These are phyloP conservation scores for Daktulosphaira vitifoliae DNA, from an alignment of 1,140 invertebrate genomes.

Conservation along the genomic window DNA sequence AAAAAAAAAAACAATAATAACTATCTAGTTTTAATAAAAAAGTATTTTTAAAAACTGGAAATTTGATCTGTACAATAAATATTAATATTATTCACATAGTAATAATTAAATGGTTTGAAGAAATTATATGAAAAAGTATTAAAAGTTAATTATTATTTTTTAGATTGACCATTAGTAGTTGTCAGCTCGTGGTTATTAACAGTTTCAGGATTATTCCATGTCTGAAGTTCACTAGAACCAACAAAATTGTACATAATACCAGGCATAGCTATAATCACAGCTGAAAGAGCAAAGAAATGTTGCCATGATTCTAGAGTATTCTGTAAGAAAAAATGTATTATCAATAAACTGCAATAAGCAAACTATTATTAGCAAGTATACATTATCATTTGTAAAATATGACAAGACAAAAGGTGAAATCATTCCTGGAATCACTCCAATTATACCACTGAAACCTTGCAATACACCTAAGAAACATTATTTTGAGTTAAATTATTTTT, in stretches of 20 bases:
- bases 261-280: conserved; percentile 47
- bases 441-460: conserved; percentile 50
- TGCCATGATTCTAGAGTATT: conserved; percentile 59
- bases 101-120: no score
- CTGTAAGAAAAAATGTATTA: conserved; percentile 43
- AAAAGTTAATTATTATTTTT: conserved; percentile 7
- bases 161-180: background rate
- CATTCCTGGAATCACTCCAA: conserved; percentile 46
- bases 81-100: no score
- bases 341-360: background rate
- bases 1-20: no score
- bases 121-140: no score
- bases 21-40: no score
- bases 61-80: no score
- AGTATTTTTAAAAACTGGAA: no score
- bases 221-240: conserved; percentile 52
- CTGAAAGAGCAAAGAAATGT: conserved; percentile 54
- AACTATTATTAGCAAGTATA: background rate
- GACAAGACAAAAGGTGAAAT: conserved; percentile 7
- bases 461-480: conserved; percentile 44
- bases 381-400: conserved; percentile 14
- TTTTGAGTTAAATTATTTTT: no score
- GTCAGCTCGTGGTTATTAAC: background rate
- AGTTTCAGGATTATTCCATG: conserved; percentile 49
- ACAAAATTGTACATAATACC: conserved; percentile 50